phyloP scores from a whole-genome alignment of 2,113 vertebrate genomes.

The Strix aluco region DNA sequence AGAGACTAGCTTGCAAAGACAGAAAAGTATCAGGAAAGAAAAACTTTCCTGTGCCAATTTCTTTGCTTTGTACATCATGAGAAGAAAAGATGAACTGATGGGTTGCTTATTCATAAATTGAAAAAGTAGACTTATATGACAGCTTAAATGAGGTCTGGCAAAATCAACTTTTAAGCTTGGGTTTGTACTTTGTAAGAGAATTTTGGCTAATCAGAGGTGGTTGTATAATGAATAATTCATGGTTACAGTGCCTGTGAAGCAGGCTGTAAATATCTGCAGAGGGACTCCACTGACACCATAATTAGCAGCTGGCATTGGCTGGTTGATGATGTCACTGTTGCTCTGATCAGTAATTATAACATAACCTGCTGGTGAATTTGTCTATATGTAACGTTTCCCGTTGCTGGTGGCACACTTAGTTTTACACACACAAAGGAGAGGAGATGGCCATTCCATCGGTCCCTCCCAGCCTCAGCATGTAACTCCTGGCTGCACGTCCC shows the following conservation, averaged over 20 bases:
- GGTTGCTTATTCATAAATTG: conserved; percentile 32
- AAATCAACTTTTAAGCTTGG: conserved; percentile 4
- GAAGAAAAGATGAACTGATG: conserved; percentile 24
- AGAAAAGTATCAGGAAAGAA: conserved; percentile 1
- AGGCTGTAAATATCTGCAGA: conserved; percentile 23
- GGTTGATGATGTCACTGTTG: not conserved
- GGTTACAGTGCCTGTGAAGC: not conserved
- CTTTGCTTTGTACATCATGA: not conserved
- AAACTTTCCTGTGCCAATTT: not conserved
- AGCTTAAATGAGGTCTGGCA: conserved; percentile 28
- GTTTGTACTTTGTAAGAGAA: conserved; percentile 1
- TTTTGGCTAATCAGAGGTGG: conserved; percentile 30
- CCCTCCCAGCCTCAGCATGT: not conserved
- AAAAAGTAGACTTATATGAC: not conserved
- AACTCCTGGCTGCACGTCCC: not conserved
- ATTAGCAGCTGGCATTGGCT: conserved; percentile 8
- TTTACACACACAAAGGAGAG: not conserved
- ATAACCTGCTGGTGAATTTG: not conserved
- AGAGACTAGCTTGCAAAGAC: not conserved
- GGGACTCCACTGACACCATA: not conserved
- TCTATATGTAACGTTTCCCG: not conserved
- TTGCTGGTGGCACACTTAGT: fast-evolving
- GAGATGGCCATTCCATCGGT: fast-evolving
- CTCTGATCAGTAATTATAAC: not conserved
- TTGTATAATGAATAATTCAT: conserved; percentile 43